Base-by-base conservation (phyloP, 2,888 invertebrate genomes). In the Agrotis clavis region DNA sequence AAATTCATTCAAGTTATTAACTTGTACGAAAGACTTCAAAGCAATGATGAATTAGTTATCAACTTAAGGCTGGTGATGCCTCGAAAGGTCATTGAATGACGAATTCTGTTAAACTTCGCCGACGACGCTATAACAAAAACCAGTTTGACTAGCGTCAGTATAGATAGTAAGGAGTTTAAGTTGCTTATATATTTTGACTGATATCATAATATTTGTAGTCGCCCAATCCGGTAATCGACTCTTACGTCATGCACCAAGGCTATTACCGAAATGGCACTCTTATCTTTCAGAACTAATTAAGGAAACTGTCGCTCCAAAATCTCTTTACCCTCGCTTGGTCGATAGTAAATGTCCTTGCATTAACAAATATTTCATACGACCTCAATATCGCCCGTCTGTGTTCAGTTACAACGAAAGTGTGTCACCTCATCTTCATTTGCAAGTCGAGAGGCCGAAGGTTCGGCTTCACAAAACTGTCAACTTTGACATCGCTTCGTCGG, bases 391-490 rank as follows among this genome's bases (percentile, higher is more conserved):
- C 67, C 54, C 53, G 67, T 63, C 65, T 69, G 60, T 57, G 53
- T 80, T 63, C 60, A 50, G 64, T 61, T 70, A 69, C 80, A 74
- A 21, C 53, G 53, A 74, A 80, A 80, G 60, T 81, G 54, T 77
- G 79, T 73, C 77, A 73, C 57, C 67, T 77, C 67, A 62, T 71
- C 81, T 81, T 80, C 81, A 80, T 80, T 80, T 81, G 74, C 79
- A 80, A 81, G 81, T 81, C 79, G 63, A 81, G 80, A 80, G 77
- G 35, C 65, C 54, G 67, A 19, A 67, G 63, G 73, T 64, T 77
- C 56, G 35, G 60, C 77, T 81, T 72, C 51, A 67, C 66, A 54
- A 57, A 59, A 53, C 74, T 80, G 69, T 69, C 68, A 80, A 77
- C 69, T 81, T 64, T 81, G 57, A 60, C 77, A 66, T 69, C 60